These are phyloP conservation scores for Apeira syringaria DNA, from an alignment of 2,888 invertebrate genomes.

Conservation along the genomic window DNA sequence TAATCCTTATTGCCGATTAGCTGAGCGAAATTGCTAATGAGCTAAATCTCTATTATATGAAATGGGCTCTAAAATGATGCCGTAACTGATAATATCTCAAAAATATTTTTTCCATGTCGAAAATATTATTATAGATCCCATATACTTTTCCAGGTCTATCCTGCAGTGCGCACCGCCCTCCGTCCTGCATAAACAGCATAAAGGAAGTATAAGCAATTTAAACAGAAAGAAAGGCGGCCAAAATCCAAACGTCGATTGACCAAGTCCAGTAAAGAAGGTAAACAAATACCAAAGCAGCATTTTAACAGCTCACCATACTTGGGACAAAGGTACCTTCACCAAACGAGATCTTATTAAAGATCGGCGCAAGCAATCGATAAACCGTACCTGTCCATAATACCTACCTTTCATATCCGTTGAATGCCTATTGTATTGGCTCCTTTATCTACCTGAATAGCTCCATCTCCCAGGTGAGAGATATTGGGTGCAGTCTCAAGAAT, in stretches of 20 bases:
- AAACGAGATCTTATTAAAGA: conserved; percentile 65
- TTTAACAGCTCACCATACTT: conserved; percentile 35
- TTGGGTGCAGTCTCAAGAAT: background rate
- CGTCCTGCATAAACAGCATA: no score
- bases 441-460: conserved; percentile 12
- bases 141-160: no score
- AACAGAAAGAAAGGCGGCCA: no score
- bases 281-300: conserved; percentile 27
- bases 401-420: conserved; percentile 18
- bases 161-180: no score
- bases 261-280: no score
- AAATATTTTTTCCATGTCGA: no score
- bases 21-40: conserved; percentile 57
- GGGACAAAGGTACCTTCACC: conserved; percentile 40
- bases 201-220: no score
- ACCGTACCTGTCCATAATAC: conserved; percentile 14
- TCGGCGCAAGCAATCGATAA: conserved; percentile 48
- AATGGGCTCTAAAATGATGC: conserved; percentile 38
- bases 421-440: conserved; percentile 13
- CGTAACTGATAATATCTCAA: no score
- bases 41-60: conserved; percentile 46
- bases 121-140: no score
- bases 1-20: conserved; percentile 49
- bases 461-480: conserved; percentile 7
- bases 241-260: no score